Evolutionary conservation across 1,140 invertebrate genomes (phyloP).

Genomic region (Lerema accius): DNA sequence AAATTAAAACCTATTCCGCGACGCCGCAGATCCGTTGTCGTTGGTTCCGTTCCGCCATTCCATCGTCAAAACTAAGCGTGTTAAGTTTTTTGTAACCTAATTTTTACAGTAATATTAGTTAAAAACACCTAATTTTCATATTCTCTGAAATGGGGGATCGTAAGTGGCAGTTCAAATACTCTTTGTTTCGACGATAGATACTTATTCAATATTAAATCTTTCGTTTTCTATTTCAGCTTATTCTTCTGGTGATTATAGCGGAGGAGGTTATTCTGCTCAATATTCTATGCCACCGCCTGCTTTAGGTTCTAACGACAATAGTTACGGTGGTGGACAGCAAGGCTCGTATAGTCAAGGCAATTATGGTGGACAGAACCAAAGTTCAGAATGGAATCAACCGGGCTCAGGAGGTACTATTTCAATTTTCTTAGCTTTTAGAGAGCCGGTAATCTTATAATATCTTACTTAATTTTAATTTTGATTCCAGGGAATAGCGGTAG

Average conservation of each 20-base stretch:
- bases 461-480: constrained; percentile 19
- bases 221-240: constrained; percentile 52
- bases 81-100: too few relatives aligned
- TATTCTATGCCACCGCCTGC: constrained; percentile 73
- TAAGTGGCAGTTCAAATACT: constrained; percentile 46
- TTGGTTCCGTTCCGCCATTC: constrained; percentile 41
- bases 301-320: constrained; percentile 59
- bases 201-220: constrained; percentile 1
- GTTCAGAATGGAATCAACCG: constrained; percentile 65
- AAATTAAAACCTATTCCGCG: constrained; percentile 26
- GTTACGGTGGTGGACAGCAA: constrained; percentile 54
- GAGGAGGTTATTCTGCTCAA: constrained; percentile 65
- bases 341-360: constrained; percentile 60
- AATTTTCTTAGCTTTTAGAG: too few relatives aligned
- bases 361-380: constrained; percentile 57
- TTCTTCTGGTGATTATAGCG: constrained; percentile 62
- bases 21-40: constrained; percentile 27
- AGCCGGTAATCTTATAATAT: too few relatives aligned
- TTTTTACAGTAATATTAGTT: too few relatives aligned
- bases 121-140: too few relatives aligned
- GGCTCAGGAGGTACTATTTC: too few relatives aligned
- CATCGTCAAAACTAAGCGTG: too few relatives aligned
- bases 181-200: constrained; percentile 3
- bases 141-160: constrained; percentile 62
- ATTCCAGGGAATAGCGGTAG: constrained; percentile 48